Conservation (phyloP, 2,113 vertebrate species). For the Tricholaema leucomelas region DNA sequence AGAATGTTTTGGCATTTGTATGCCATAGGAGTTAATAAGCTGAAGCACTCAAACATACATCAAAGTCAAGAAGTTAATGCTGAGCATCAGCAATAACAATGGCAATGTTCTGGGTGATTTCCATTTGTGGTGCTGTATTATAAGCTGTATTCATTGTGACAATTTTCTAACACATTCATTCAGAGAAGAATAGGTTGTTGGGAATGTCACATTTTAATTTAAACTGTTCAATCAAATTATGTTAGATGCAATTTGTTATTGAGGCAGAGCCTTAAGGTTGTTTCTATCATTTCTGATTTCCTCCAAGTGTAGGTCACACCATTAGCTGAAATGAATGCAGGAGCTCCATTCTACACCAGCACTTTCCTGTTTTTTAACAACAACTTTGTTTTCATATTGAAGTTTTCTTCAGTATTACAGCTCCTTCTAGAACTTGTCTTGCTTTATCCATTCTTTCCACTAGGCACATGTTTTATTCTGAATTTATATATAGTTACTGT, state of each 20-base stretch:
- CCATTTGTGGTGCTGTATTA: not conserved
- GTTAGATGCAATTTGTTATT: not conserved
- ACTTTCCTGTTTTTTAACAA: not conserved
- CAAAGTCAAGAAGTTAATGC: constrained; percentile 38
- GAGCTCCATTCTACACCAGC: not conserved
- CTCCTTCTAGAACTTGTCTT: not conserved
- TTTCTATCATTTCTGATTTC: not conserved
- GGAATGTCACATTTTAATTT: not conserved
- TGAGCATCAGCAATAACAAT: not conserved
- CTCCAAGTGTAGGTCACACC: not conserved
- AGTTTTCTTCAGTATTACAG: not conserved
- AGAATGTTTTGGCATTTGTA: not conserved
- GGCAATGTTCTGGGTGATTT: not conserved
- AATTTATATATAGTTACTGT: not conserved
- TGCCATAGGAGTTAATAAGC: not conserved
- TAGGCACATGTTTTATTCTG: not conserved
- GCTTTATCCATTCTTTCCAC: not conserved
- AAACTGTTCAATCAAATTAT: not conserved
- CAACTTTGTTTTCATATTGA: not conserved
- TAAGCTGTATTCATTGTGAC: constrained; percentile 5
- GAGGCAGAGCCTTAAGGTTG: not conserved
- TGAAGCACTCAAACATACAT: constrained; percentile 18
- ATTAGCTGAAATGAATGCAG: not conserved
- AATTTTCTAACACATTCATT: not conserved
- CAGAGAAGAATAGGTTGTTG: not conserved